These are phyloP conservation scores for Drosophila anomelani DNA, from an alignment of 2,888 invertebrate species.

Conservation along the genomic window DNA sequence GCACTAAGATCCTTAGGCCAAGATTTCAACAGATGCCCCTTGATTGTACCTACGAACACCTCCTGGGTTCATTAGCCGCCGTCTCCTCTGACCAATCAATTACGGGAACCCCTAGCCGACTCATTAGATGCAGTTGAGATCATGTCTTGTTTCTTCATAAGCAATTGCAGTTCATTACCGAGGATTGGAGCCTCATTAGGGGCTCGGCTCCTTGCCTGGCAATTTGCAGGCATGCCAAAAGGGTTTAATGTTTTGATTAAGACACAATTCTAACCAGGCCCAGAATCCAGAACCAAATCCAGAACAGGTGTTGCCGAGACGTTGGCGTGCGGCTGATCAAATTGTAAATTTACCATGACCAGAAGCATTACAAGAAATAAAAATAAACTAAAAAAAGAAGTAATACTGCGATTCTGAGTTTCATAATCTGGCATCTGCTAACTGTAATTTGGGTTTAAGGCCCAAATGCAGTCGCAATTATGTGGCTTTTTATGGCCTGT, in stretches of 20 bases:
- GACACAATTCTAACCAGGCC: slow-evolving; percentile 42
- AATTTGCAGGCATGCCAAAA: slow-evolving; percentile 68
- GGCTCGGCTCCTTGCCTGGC: slow-evolving; percentile 52
- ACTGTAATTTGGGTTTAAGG: slow-evolving; percentile 62
- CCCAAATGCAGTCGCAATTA: slow-evolving; percentile 55
- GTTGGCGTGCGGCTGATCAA: slow-evolving; percentile 45
- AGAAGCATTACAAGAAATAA: slow-evolving; percentile 15
- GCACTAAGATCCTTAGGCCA: not conserved
- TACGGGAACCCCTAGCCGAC: slow-evolving; percentile 30
- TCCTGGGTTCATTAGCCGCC: slow-evolving; percentile 17
- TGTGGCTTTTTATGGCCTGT: slow-evolving; percentile 25
- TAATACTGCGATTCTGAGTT: slow-evolving; percentile 2
- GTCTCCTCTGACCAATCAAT: slow-evolving; percentile 34
- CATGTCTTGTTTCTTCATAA: slow-evolving; percentile 41
- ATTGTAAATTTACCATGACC: slow-evolving; percentile 65
- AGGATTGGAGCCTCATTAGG: slow-evolving; percentile 57
- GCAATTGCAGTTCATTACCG: slow-evolving; percentile 50
- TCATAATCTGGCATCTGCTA: slow-evolving; percentile 43
- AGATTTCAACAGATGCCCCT: slow-evolving; percentile 15
- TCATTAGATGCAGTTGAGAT: slow-evolving; percentile 41
- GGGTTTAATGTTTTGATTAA: slow-evolving; percentile 74
- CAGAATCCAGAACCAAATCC: not conserved
- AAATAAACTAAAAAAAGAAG: not conserved
- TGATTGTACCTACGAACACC: slow-evolving; percentile 16
- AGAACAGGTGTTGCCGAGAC: slow-evolving; percentile 58